These are phyloP conservation scores for Aspiorhynchus laticeps DNA, from an alignment of 2,113 vertebrate species.

Conservation along the genomic window DNA sequence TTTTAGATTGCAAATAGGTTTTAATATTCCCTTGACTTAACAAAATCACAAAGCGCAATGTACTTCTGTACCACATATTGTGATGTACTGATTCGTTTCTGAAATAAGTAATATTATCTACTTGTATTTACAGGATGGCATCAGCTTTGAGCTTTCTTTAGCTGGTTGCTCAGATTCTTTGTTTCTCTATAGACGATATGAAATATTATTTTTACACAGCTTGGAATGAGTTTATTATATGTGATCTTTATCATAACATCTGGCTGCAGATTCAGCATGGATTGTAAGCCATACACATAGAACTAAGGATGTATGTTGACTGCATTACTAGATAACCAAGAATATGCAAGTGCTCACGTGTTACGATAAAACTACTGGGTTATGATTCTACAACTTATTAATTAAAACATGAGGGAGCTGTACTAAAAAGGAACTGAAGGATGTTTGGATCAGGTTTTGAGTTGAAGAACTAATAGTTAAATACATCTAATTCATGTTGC, in stretches of 20 bases:
- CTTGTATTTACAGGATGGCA: neutral
- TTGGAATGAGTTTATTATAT: neutral
- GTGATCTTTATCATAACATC: neutral
- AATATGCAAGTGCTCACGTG: neutral
- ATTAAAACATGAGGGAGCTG: neutral
- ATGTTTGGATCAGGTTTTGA: neutral
- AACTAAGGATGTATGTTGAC: neutral
- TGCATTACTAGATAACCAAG: neutral
- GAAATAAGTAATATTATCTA: neutral
- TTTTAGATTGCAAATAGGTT: neutral
- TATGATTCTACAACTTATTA: neutral
- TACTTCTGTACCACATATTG: neutral
- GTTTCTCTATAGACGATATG: neutral
- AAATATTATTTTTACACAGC: neutral
- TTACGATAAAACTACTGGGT: neutral
- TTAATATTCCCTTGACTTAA: neutral
- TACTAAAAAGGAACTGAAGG: constrained; percentile 1
- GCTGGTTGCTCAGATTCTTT: neutral
- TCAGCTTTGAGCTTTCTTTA: neutral
- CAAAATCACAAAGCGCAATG: neutral
- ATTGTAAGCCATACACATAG: neutral
- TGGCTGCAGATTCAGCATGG: neutral
- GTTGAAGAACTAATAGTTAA: neutral
- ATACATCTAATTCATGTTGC: neutral
- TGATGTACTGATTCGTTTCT: neutral